Evolutionary conservation across 2,888 invertebrate species (phyloP).

Genomic region (Lepidocyrtoides sp.): DNA sequence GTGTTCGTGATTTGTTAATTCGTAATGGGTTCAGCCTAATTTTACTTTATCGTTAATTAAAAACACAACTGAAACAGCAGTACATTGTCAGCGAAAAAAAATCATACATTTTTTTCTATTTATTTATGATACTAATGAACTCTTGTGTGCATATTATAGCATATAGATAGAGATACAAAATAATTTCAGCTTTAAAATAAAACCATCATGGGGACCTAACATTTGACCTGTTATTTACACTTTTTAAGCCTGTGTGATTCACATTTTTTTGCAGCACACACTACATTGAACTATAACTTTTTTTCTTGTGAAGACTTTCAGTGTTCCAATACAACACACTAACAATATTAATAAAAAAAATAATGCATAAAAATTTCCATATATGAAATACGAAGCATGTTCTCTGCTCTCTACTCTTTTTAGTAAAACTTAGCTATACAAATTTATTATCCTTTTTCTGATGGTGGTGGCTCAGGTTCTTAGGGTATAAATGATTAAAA

Average conservation of each 20-base stretch:
- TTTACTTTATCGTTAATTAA: slow-evolving; percentile 52
- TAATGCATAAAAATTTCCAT: not conserved
- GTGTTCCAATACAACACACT: not conserved
- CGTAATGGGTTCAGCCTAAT: slow-evolving; percentile 57
- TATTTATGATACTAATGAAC: slow-evolving; percentile 17
- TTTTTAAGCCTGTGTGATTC: not conserved
- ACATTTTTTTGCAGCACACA: slow-evolving; percentile 22
- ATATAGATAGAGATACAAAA: not conserved
- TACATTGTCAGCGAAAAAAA: slow-evolving; percentile 36
- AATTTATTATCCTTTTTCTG: slow-evolving; percentile 68
- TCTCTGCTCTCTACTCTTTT: not conserved
- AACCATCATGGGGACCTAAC: not conserved
- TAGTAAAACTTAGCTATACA: slow-evolving; percentile 18
- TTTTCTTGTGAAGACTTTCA: not conserved
- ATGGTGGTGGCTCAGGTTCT: slow-evolving; percentile 65
- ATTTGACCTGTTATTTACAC: slow-evolving; percentile 72
- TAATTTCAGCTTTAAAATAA: not conserved
- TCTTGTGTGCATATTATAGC: not conserved
- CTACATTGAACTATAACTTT: not conserved
- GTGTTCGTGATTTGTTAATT: slow-evolving; percentile 49
- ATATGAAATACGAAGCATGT: not conserved
- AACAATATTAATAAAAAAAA: not conserved
- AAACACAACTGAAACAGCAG: slow-evolving; percentile 13
- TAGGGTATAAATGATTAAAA: slow-evolving; percentile 77
- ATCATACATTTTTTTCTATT: not conserved